Percentiles rank a stretch among this genome's conserved stretches.
phyloP scores from a whole-genome alignment of 2,113 vertebrate species.

The Tachysurus vachellii region DNA sequence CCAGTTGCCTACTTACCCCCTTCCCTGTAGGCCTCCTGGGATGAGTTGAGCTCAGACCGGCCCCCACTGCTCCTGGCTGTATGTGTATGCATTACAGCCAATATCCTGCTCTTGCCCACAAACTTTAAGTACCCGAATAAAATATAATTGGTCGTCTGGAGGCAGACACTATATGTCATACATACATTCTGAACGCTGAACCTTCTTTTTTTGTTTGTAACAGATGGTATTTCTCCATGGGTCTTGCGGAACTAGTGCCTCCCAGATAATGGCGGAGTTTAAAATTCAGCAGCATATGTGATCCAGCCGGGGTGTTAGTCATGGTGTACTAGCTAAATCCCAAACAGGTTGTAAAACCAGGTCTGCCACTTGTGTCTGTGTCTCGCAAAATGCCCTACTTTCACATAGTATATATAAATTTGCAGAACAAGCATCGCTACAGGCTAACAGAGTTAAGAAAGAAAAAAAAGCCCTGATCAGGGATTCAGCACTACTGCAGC shows the following conservation, averaged over 20 bases:
- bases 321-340: slow-evolving; percentile 75
- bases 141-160: slow-evolving; percentile 80
- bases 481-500: slow-evolving; percentile 53
- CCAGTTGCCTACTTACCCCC: slow-evolving; percentile 64
- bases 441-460: slow-evolving; percentile 60
- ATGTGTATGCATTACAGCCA: slow-evolving; percentile 75
- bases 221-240: slow-evolving; percentile 78
- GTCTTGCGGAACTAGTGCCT: slow-evolving; percentile 64
- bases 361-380: slow-evolving; percentile 69
- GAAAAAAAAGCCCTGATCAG: not conserved
- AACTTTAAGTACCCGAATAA: slow-evolving; percentile 77
- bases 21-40: slow-evolving; percentile 70
- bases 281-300: slow-evolving; percentile 77
- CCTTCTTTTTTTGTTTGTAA: slow-evolving; percentile 71
- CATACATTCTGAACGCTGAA: slow-evolving; percentile 65
- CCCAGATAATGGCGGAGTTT: slow-evolving; percentile 71
- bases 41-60: slow-evolving; percentile 67
- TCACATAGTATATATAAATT: slow-evolving; percentile 66
- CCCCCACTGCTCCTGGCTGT: slow-evolving; percentile 66
- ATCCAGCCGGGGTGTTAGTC: slow-evolving; percentile 77
- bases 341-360: slow-evolving; percentile 79
- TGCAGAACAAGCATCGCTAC: slow-evolving; percentile 60
- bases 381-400: slow-evolving; percentile 57
- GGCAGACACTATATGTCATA: slow-evolving; percentile 64
- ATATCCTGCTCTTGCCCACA: slow-evolving; percentile 73